Conservation (phyloP, 2,113 vertebrate species). For the Tachuris rubrigastra region DNA sequence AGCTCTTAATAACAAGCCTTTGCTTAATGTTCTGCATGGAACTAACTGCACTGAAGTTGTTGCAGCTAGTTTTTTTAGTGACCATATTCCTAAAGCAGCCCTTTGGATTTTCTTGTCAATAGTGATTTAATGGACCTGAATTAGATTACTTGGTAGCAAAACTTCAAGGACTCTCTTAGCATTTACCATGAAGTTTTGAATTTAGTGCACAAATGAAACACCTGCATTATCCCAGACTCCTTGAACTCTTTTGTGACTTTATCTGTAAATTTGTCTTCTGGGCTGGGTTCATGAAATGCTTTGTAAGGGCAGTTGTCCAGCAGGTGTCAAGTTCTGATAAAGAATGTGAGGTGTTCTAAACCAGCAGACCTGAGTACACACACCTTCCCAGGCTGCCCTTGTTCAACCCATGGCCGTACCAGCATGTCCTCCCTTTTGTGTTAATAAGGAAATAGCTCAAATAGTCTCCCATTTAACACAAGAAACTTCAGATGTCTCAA, state of each 20-base stretch:
- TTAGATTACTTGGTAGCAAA: not conserved
- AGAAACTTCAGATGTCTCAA: not conserved
- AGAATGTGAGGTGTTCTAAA: not conserved
- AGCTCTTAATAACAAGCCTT: not conserved
- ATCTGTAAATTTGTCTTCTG: not conserved
- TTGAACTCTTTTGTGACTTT: not conserved
- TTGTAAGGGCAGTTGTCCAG: not conserved
- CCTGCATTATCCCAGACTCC: not conserved
- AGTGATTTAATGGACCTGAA: not conserved
- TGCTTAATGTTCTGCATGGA: not conserved
- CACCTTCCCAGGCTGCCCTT: not conserved
- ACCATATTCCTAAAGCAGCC: not conserved
- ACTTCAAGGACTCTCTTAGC: not conserved
- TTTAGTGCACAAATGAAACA: not conserved
- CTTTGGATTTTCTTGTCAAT: not conserved
- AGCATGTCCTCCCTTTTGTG: not conserved
- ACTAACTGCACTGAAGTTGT: not conserved
- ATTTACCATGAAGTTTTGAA: not conserved
- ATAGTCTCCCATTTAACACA: not conserved
- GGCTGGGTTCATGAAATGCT: not conserved
- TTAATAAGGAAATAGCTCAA: not conserved
- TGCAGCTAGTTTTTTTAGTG: not conserved
- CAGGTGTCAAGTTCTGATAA: not conserved
- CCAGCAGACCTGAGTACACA: not conserved
- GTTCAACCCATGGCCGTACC: not conserved